Evolutionary conservation across 2,113 vertebrate species (phyloP).

Genomic region (Malurus cyaneus): DNA sequence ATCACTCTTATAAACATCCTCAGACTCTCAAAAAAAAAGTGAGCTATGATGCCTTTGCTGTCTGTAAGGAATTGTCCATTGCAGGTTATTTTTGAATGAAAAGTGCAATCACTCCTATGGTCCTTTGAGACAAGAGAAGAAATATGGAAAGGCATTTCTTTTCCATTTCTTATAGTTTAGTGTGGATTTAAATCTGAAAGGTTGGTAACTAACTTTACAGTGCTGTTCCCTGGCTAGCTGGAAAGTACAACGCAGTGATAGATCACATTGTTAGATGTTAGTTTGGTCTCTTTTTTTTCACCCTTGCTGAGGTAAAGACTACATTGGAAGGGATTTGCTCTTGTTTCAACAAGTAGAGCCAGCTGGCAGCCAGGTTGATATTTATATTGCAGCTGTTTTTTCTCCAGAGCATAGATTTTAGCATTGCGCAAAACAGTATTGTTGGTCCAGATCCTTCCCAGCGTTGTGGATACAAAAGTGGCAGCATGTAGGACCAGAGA

Average conservation of each 20-base stretch:
- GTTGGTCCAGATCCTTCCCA: neutral
- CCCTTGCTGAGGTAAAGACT: neutral
- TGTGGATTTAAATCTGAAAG: neutral
- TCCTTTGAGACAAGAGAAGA: neutral
- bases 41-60: neutral
- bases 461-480: neutral
- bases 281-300: neutral
- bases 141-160: neutral
- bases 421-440: neutral
- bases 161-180: neutral
- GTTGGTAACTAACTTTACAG: neutral
- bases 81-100: neutral
- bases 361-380: neutral
- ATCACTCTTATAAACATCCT: neutral
- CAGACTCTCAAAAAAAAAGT: neutral
- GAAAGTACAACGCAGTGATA: neutral
- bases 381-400: neutral
- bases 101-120: neutral
- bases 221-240: neutral
- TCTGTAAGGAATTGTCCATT: neutral
- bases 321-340: neutral
- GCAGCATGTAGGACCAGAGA: neutral
- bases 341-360: slow-evolving; percentile 3
- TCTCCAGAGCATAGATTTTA: neutral
- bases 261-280: neutral